Percentiles rank a stretch among this genome's conserved stretches.
Evolutionary conservation across 2,888 invertebrate species (phyloP).

Genomic region (Diaphora mendica): DNA sequence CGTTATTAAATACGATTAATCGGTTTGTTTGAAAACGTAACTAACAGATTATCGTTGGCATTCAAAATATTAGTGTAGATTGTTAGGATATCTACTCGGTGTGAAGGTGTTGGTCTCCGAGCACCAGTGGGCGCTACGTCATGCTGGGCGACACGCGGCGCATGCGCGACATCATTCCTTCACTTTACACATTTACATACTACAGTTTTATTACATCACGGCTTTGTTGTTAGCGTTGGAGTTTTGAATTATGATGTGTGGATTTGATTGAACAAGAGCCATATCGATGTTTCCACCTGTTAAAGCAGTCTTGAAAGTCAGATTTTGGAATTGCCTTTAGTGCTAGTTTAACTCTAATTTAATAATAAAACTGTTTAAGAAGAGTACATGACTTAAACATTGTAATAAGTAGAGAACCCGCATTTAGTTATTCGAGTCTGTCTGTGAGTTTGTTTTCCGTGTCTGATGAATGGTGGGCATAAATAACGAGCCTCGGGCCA

Average conservation of each 20-base stretch:
- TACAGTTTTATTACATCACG: constrained; percentile 41
- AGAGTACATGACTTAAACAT: not conserved
- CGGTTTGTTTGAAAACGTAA: not conserved
- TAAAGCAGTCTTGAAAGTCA: no score
- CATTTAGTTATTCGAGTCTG: constrained; percentile 41
- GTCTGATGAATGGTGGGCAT: constrained; percentile 74
- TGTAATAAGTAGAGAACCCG: constrained; percentile 7
- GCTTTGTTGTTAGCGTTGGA: constrained; percentile 26
- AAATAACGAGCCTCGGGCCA: constrained; percentile 75
- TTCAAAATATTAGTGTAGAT: constrained; percentile 18
- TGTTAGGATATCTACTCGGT: constrained; percentile 18
- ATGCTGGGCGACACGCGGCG: constrained; percentile 68
- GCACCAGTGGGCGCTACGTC: constrained; percentile 66
- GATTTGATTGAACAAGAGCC: no score
- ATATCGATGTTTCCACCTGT: no score
- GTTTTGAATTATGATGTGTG: not conserved
- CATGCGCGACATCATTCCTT: constrained; percentile 32
- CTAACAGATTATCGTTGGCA: not conserved
- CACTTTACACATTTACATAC: constrained; percentile 43
- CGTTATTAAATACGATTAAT: not conserved
- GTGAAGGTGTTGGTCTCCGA: constrained; percentile 56
- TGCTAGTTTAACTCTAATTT: not conserved
- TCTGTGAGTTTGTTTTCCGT: constrained; percentile 69
- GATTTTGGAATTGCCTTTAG: no score
- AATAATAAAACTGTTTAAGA: not conserved